Evolutionary conservation across 2,888 invertebrate species (phyloP).

Genomic region (Drosophila suboccidentalis): DNA sequence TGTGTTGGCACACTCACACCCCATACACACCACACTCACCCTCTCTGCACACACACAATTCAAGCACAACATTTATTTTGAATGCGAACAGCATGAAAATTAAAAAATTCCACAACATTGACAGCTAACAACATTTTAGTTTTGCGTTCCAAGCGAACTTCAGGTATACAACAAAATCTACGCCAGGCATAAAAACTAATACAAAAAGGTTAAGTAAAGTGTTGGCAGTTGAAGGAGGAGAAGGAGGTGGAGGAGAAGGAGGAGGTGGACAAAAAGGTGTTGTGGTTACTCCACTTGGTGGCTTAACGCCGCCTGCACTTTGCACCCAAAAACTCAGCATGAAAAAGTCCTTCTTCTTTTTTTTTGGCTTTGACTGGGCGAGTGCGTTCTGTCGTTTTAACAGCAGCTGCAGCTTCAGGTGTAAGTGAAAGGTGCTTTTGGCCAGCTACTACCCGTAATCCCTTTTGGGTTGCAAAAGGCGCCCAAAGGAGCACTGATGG

Average conservation of each 20-base stretch:
- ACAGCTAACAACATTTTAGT: conserved; percentile 48
- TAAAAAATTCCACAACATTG: conserved; percentile 62
- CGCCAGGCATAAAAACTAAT: conserved; percentile 12
- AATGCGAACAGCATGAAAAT: conserved; percentile 55
- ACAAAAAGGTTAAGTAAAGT: not conserved
- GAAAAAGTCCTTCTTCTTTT: conserved; percentile 4
- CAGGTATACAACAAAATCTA: conserved; percentile 24
- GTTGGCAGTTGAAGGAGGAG: too few species aligned
- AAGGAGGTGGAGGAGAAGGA: not conserved
- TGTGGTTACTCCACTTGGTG: conserved; percentile 19
- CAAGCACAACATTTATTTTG: conserved; percentile 35
- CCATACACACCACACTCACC: conserved; percentile 4
- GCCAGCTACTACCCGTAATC: conserved; percentile 22
- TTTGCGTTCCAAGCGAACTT: conserved; percentile 25
- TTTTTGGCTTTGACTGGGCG: conserved; percentile 7
- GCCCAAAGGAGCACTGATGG: conserved; percentile 17
- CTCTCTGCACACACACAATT: conserved; percentile 21
- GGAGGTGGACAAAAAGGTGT: not conserved
- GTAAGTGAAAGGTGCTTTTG: conserved; percentile 29
- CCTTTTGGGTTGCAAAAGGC: conserved; percentile 21
- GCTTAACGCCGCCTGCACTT: conserved; percentile 36
- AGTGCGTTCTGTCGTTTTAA: conserved; percentile 17
- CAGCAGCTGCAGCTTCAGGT: conserved; percentile 41
- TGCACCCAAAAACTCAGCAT: conserved; percentile 22
- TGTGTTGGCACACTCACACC: conserved; percentile 39